Evolutionary conservation across 2,888 invertebrate genomes (phyloP), one percentile per base, ranked within the genome.

Genomic region (Lasioglossum malachurum): DNA sequence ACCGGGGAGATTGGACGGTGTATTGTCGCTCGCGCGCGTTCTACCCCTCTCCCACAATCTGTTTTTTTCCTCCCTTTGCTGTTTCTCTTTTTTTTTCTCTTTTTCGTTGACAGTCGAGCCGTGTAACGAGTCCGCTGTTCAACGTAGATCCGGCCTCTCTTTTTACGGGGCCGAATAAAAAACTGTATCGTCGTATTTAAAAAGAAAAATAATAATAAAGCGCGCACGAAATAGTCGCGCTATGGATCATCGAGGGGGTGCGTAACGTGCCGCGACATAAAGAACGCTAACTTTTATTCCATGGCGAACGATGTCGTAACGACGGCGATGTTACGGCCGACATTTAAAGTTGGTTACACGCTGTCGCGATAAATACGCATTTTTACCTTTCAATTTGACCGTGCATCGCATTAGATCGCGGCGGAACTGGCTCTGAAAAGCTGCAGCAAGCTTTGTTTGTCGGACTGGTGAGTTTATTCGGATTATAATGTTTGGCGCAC

Each of bases 241-340:
- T 72, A 73, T 46, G 64, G 75, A 27, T 75, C 71, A 19, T 78
- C 74, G 57, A 41, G 3, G 41, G 57, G 57, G 53, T 83, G 67
- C 78, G 82, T 75, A 80, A 76, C 46, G 64, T 64, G 38, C n/a
- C 53, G 31, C 12, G 8, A 19, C 44, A 23, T 64, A 84, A 84
- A 73, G 75, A n/a, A 75, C 64, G 60, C 31, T 75, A 84, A 79
- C 64, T 75, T 79, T 85, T 84, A 85, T 84, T 79, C 64, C 72
- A 16, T 23, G 19, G 38, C 23, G 67, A 60, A 53, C 75, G 23
- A 38, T 46, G 75, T 75, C 85, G 79, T 84, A 84, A 84, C 71
- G 46, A 19, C 10, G 60, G 14, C 60, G 75, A 71, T 41, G 60
- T 73, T 73, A 60, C 3, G 72, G 35, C 49, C 38, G 53, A 64